A percentile compares a stretch with the other conserved stretches of the same genome.
These are phyloP conservation scores for Campaea margaritaria DNA, from an alignment of 2,888 invertebrate species.

Conservation along the genomic window DNA sequence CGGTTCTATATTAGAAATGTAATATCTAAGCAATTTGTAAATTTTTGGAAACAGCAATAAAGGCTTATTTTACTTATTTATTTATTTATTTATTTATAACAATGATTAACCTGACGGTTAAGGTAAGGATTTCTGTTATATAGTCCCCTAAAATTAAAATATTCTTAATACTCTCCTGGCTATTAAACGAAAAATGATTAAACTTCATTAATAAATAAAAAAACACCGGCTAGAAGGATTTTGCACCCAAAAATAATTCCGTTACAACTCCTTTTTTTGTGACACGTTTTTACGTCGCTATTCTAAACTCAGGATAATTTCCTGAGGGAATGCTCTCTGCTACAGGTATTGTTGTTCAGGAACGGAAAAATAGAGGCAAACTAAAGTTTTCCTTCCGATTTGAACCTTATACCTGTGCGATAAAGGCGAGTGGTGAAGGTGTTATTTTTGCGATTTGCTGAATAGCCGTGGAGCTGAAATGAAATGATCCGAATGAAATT, in stretches of 20 bases:
- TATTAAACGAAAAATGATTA: neutral
- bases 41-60: too few relatives aligned
- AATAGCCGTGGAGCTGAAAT: conserved; percentile 22
- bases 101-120: too few relatives aligned
- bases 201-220: neutral
- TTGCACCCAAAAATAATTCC: conserved; percentile 18
- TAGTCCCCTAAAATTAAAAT: neutral
- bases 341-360: conserved; percentile 33
- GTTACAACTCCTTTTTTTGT: conserved; percentile 16
- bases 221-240: conserved; percentile 4
- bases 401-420: conserved; percentile 10
- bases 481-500: conserved; percentile 27
- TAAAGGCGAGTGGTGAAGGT: conserved; percentile 13
- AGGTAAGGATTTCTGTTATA: too few relatives aligned
- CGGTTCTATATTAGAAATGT: too few relatives aligned
- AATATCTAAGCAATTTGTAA: too few relatives aligned
- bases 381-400: conserved; percentile 10
- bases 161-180: neutral
- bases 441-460: conserved; percentile 19
- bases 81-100: too few relatives aligned
- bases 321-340: conserved; percentile 36
- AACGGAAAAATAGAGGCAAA: conserved; percentile 25
- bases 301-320: conserved; percentile 41
- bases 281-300: conserved; percentile 38
- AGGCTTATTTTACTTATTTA: too few relatives aligned